phyloP scores from a whole-genome alignment of 1,140 invertebrate species.

The Scylla paramamosain region DNA sequence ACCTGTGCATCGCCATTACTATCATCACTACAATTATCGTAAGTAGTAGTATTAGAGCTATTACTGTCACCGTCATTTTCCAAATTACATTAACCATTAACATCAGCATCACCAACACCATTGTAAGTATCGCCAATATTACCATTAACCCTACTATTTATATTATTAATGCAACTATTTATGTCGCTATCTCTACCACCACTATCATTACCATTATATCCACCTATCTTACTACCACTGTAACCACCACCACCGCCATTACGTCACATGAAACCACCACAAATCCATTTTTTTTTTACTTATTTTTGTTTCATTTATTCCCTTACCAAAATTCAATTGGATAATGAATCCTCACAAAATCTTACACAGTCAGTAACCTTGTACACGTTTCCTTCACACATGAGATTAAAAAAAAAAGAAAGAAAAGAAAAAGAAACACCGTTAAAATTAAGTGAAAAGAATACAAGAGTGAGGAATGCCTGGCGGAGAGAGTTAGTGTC shows the following conservation, averaged over 20 bases:
- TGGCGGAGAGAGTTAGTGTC: not conserved
- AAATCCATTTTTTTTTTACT: too few relatives aligned
- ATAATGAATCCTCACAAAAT: not conserved
- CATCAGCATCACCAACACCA: too few relatives aligned
- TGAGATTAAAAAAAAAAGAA: too few relatives aligned
- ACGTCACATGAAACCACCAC: too few relatives aligned
- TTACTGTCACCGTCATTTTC: too few relatives aligned
- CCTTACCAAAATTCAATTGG: too few relatives aligned
- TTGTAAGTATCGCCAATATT: not conserved
- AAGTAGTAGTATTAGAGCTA: not conserved
- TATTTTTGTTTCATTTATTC: too few relatives aligned
- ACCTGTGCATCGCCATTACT: not conserved
- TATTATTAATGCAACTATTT: not conserved
- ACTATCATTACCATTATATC: constrained; percentile 15
- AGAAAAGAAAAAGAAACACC: not conserved
- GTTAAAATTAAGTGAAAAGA: not conserved
- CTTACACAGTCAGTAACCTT: not conserved
- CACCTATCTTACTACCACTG: not conserved
- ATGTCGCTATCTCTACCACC: not conserved
- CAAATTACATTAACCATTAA: too few relatives aligned
- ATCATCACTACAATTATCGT: not conserved
- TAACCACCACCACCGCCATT: too few relatives aligned
- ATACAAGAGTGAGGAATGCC: not conserved
- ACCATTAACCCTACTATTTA: not conserved
- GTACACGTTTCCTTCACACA: not conserved